Evolutionary conservation across 2,797 vertebrate genomes (phyloP).

Genomic region (Darevskia mixta): DNA sequence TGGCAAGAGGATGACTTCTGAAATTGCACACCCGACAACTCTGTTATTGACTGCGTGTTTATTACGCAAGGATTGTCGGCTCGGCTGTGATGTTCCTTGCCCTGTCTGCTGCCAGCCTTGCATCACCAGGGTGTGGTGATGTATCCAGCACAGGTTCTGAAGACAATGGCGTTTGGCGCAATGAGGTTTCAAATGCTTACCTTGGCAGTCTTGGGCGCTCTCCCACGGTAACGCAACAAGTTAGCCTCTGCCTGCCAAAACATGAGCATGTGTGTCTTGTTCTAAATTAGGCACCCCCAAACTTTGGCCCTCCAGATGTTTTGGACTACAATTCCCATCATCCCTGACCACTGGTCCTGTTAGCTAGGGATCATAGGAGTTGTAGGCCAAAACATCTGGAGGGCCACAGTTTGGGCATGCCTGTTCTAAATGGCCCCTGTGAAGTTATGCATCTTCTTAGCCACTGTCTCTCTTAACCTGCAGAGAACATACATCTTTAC

Average conservation of each 20-base stretch:
- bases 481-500: conserved; percentile 96
- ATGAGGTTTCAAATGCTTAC: conserved; percentile 25
- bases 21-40: conserved; percentile 48
- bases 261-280: background rate
- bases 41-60: conserved; percentile 18
- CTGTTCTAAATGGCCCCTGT: fast-evolving
- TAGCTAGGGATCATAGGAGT: no score
- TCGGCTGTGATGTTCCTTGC: background rate
- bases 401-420: no score
- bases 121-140: background rate
- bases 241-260: background rate
- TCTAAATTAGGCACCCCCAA: background rate
- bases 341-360: no score
- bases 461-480: conserved; percentile 11
- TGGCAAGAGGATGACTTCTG: conserved; percentile 1
- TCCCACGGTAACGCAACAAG: background rate
- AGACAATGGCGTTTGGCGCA: conserved; percentile 33
- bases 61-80: conserved; percentile 14
- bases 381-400: no score
- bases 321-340: no score
- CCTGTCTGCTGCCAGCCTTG: background rate
- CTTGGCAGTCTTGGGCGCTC: conserved; percentile 9
- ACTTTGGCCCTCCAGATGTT: no score
- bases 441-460: conserved; percentile 10
- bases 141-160: background rate